These are phyloP conservation scores for Hybos culiciformis DNA, from an alignment of 2,888 invertebrate species.

Conservation along the genomic window DNA sequence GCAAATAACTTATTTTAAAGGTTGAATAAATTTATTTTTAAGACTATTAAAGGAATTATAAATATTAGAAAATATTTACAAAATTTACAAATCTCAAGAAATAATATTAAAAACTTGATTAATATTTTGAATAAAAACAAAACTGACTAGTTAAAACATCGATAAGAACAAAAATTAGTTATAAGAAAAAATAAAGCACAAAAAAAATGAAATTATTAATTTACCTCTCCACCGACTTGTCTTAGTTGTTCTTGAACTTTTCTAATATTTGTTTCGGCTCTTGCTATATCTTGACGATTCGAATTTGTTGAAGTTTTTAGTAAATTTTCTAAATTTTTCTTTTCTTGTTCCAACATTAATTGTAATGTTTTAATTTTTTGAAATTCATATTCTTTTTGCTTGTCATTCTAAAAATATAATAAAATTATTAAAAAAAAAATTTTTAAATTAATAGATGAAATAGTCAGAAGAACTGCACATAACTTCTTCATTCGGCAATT, in stretches of 20 bases:
- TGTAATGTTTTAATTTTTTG: conserved; percentile 73
- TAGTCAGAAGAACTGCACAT: conserved; percentile 2
- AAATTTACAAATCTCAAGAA: conserved; percentile 3
- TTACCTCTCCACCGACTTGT: conserved; percentile 36
- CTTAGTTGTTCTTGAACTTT: conserved; percentile 34
- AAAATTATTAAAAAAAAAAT: conserved; percentile 11
- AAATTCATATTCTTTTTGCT: conserved; percentile 68
- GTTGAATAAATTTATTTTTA: too few relatives aligned
- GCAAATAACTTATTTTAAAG: too few relatives aligned
- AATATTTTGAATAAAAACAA: too few relatives aligned
- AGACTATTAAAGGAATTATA: too few relatives aligned
- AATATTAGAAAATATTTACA: conserved; percentile 5
- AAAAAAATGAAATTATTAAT: neutral
- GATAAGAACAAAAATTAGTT: too few relatives aligned
- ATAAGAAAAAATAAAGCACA: neutral
- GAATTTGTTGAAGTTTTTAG: conserved; percentile 38
- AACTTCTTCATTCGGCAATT: too few relatives aligned
- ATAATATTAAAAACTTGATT: too few relatives aligned
- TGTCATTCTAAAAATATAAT: conserved; percentile 53
- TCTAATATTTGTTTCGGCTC: conserved; percentile 33
- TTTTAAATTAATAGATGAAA: conserved; percentile 1
- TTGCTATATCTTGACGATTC: conserved; percentile 19
- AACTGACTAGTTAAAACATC: too few relatives aligned
- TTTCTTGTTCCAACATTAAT: conserved; percentile 81
- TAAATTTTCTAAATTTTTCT: conserved; percentile 64